Base-by-base conservation (phyloP, 2,888 invertebrate genomes). In the Watsonalla cultraria region DNA sequence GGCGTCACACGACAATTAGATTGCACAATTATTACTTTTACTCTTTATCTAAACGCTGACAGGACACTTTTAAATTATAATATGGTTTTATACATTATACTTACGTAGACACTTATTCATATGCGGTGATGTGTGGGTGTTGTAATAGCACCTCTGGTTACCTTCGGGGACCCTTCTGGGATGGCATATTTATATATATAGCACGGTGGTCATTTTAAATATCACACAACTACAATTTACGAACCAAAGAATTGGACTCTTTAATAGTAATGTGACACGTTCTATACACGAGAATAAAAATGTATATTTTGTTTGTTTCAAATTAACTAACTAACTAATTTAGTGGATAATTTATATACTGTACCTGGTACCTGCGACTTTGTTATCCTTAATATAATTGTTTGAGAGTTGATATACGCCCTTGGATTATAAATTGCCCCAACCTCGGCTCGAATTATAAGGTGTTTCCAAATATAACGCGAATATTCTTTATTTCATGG, bases 171-270 rank as follows among this genome's bases (percentile, higher is more conserved):
- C 37, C 7, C 7, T 7, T n/a, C n/a, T 35, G 35, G 6, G 37
- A 7, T 24, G 4, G 24, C 24, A 24, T 24, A 24, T 24, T 24
- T 24, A 24, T 24, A 24, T 24, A 42, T 42, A 42, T 8, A 11
- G 11, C 11, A 42, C 42, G 11, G 11, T 11, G 11, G 11, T 0
- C 42, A 42, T 42, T 42, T 42, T 42, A 42, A 42, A 42, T 42
- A 42, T 42, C 2, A 42, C 58, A 53, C 66, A 64, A 55, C 55
- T 68, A 67, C 59, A 61, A 58, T 61, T 57, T 54, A 54, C 56
- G 11, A 11, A 42, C 42, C 42, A 42, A 42, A 42, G 42, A 42
- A 42, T 42, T 42, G 42, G 42, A 42, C 42, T 42, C 11, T 11
- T 2, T 42, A 42, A 42, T 37, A 37, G 37, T 24, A 24, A 37